Base-by-base conservation (phyloP, 2,113 vertebrate genomes). In the Hippolais icterina region DNA sequence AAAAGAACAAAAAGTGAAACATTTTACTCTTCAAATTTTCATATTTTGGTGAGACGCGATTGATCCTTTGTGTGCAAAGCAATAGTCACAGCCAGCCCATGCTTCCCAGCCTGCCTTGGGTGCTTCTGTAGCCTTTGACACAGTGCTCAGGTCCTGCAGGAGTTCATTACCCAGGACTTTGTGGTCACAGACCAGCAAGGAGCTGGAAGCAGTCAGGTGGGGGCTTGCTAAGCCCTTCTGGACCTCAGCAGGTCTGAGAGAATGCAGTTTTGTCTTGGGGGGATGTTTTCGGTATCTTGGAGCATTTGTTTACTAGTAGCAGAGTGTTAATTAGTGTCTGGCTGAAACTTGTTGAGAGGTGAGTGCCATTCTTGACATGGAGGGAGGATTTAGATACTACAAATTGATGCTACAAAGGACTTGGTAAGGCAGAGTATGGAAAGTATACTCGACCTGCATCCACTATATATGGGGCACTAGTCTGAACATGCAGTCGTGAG, bases 391-490 rank as follows among this genome's bases (percentile, higher is more conserved):
- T 80, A 65, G 57, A 15, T 57, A 8, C 24, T 76, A 44, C 20
- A 11, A n/a, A 53, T 18, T 41, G 77, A 8, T 88, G 24, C 27
- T 70, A 59, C 28, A 20, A 53, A 81, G 56, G 29, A 57, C 15
- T 71, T n/a, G 27, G 52, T 71, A 25, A 87, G 16, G 49, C 29
- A 31, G 29, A 59, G 28, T 3, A 9, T 46, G 86, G 27, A 61
- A 70, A 71, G 41, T 0, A 2, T 2, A 19, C 27, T 49, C 16
- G 6, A 17, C 13, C 15, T 39, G 21, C 20, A 28, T 24, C 49
- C 1, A 0, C 10, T n/a, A 1, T 19, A 12, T 20, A 5, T 10
- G 35, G 33, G 53, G 50, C 46, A 46, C 47, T 1, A 3, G 50
- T 41, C 21, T 47, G 56, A 23, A 21, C 11, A 3, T 35, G 57